Conservation (phyloP, 2,113 vertebrate genomes). For the Crotalus viridis region DNA sequence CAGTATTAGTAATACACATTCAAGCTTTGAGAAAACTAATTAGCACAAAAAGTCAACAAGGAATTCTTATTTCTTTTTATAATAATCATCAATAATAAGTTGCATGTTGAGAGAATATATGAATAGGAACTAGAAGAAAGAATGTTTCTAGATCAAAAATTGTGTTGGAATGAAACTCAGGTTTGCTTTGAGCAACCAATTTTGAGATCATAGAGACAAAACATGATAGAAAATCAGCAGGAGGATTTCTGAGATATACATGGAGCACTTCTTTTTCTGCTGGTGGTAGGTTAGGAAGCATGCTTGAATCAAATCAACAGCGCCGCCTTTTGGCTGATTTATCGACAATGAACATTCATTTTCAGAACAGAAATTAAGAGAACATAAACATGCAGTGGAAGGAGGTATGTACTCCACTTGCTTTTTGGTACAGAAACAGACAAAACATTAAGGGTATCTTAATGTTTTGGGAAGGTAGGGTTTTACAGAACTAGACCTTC, state of each 20-base stretch:
- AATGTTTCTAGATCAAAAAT: background rate
- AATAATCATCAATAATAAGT: background rate
- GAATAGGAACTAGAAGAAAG: background rate
- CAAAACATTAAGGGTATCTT: background rate
- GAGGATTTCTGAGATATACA: background rate
- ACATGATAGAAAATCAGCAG: background rate
- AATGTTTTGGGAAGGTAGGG: background rate
- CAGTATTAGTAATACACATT: background rate
- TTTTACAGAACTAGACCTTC: background rate
- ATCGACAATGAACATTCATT: background rate
- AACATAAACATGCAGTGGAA: background rate
- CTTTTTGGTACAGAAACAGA: background rate
- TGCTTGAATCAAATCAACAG: background rate
- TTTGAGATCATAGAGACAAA: background rate
- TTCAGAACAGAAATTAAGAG: background rate
- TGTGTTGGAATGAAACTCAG: background rate
- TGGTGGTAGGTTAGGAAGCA: no score
- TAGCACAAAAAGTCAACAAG: background rate
- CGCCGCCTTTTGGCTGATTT: background rate
- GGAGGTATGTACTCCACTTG: background rate
- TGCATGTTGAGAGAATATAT: background rate
- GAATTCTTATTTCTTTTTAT: background rate
- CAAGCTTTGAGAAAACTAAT: background rate
- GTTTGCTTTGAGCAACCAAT: background rate
- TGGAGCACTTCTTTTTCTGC: background rate